These are phyloP conservation scores for Salminus brasiliensis DNA, from an alignment of 2,113 vertebrate species.

Conservation along the genomic window DNA sequence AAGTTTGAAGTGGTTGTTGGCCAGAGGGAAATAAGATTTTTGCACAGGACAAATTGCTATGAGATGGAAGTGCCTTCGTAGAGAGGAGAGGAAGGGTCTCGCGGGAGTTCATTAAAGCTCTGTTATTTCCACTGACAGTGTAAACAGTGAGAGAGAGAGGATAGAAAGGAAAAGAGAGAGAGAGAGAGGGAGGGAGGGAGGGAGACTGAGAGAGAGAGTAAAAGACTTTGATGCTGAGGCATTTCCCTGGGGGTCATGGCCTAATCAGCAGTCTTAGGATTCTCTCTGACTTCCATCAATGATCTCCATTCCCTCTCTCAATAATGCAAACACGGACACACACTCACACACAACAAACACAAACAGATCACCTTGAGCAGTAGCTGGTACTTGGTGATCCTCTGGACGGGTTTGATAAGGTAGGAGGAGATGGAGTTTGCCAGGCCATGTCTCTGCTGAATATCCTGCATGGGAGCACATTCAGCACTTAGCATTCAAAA, in stretches of 20 bases:
- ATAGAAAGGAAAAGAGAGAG: constrained; percentile 1
- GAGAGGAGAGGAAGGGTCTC: neutral
- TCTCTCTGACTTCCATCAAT: neutral
- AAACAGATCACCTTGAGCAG: constrained; percentile 87
- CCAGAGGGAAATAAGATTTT: neutral
- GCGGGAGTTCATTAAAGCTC: neutral
- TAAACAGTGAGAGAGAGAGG: constrained; percentile 14
- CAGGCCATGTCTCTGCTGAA: constrained; percentile 92
- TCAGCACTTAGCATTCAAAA: neutral
- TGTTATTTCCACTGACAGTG: neutral
- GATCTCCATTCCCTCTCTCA: neutral
- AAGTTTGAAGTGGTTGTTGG: neutral
- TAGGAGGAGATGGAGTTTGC: constrained; percentile 98
- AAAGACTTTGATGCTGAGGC: constrained; percentile 24
- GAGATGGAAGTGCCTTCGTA: neutral
- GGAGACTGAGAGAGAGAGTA: neutral
- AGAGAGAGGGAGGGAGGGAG: neutral
- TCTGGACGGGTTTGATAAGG: constrained; percentile 98
- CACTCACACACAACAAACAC: constrained; percentile 12
- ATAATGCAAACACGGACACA: neutral
- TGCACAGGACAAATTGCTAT: neutral
- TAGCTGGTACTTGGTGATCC: constrained; percentile 98
- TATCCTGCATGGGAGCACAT: constrained; percentile 80
- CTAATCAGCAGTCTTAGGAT: constrained; percentile 33
- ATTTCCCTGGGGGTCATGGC: neutral